Evolutionary conservation across 2,113 vertebrate species (phyloP).

Genomic region (Amphiprion ocellaris): DNA sequence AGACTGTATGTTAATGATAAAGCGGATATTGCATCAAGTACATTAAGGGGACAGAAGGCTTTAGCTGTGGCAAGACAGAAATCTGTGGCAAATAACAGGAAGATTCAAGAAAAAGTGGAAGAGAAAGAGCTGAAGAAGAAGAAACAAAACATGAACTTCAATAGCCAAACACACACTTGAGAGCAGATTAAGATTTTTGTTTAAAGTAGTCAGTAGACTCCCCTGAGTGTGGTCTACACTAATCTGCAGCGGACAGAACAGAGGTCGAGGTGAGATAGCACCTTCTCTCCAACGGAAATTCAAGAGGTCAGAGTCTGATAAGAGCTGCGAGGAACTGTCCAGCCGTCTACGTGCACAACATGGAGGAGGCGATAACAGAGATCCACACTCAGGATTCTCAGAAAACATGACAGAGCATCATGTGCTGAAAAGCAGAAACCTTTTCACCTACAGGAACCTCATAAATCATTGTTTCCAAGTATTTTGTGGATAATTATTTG

Average conservation of each 20-base stretch:
- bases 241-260: conserved; percentile 62
- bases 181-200: background rate
- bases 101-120: background rate
- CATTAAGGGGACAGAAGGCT: too few species aligned
- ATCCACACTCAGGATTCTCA: conserved; percentile 4
- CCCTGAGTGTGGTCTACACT: conserved; percentile 7
- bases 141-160: background rate
- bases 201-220: background rate
- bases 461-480: background rate
- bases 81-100: background rate
- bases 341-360: conserved; percentile 4
- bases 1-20: too few species aligned
- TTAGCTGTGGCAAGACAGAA: background rate
- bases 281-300: conserved; percentile 63
- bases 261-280: conserved; percentile 54
- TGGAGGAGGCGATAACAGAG: conserved; percentile 38
- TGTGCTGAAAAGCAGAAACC: background rate
- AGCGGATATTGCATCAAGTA: too few species aligned
- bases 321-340: conserved; percentile 57
- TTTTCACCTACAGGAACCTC: background rate
- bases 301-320: conserved; percentile 68
- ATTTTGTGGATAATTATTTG: background rate
- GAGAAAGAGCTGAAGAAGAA: background rate
- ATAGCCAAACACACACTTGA: background rate
- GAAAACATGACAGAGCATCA: conserved; percentile 38